Conservation (phyloP, 2,113 vertebrate species). For the Cyprinodon variegatus region DNA sequence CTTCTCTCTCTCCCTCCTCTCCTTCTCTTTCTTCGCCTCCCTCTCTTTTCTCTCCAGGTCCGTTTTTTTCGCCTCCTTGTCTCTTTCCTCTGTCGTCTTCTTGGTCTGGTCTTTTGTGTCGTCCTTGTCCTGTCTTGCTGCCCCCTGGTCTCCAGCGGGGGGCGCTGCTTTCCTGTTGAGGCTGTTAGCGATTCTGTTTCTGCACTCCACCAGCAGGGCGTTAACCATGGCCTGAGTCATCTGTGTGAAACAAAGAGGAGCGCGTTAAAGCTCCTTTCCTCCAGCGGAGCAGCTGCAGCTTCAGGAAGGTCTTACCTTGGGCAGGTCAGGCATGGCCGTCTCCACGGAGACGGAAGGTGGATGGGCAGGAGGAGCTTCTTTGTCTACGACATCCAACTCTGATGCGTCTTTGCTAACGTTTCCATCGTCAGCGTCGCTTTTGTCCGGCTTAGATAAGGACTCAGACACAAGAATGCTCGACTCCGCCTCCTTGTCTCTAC, state of each 20-base stretch:
- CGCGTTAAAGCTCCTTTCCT: neutral
- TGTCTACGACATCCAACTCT: constrained; percentile 10
- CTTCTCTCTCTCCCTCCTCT: constrained; percentile 19
- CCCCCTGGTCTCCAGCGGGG: neutral
- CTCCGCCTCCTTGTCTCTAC: neutral
- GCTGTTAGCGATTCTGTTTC: neutral
- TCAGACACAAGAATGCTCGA: neutral
- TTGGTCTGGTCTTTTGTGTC: constrained; percentile 11
- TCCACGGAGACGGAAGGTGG: neutral
- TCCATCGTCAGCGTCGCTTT: neutral
- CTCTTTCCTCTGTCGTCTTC: neutral
- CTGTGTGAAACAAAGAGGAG: constrained; percentile 15
- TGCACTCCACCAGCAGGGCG: constrained; percentile 46
- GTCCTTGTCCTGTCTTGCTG: neutral
- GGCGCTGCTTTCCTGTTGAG: neutral
- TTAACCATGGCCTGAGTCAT: constrained; percentile 60
- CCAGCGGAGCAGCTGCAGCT: fast-evolving
- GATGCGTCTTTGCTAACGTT: neutral
- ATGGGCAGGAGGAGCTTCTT: neutral
- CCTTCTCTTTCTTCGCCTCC: constrained; percentile 34
- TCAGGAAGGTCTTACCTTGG: constrained; percentile 21
- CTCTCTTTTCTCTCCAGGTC: constrained; percentile 15
- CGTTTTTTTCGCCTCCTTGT: constrained; percentile 20
- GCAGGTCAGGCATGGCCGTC: constrained; percentile 1
- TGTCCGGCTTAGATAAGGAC: neutral